Evolutionary conservation across 2,888 invertebrate genomes (phyloP).

Genomic region (Stictocephala bisonia): DNA sequence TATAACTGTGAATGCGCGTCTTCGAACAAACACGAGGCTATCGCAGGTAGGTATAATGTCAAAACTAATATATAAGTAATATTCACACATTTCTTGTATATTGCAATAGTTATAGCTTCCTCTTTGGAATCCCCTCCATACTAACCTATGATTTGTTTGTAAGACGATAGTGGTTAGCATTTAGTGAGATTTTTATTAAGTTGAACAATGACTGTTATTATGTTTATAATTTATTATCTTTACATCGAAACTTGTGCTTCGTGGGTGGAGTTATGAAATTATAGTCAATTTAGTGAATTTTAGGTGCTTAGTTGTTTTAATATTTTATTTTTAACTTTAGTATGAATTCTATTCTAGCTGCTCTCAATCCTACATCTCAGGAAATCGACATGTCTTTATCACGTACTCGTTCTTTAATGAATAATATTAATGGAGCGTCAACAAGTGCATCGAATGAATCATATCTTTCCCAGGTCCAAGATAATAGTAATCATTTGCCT

Average conservation of each 20-base stretch:
- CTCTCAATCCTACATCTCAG: slow-evolving; percentile 48
- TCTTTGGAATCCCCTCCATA: too few species aligned
- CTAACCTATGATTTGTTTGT: slow-evolving; percentile 40
- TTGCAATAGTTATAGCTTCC: too few species aligned
- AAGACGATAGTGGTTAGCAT: slow-evolving; percentile 36
- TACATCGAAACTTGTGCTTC: slow-evolving; percentile 47
- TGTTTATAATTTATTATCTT: slow-evolving; percentile 26
- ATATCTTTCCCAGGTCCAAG: slow-evolving; percentile 52
- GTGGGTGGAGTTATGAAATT: slow-evolving; percentile 29
- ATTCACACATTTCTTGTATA: too few species aligned
- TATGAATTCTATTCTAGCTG: slow-evolving; percentile 49
- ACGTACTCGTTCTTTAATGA: slow-evolving; percentile 64
- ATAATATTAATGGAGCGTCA: slow-evolving; percentile 64
- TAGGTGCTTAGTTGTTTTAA: slow-evolving; percentile 24
- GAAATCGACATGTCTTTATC: slow-evolving; percentile 63
- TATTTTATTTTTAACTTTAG: slow-evolving; percentile 34
- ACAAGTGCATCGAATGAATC: slow-evolving; percentile 60
- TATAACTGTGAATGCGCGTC: too few species aligned
- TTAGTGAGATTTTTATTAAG: background rate
- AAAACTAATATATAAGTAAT: too few species aligned
- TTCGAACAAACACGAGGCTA: too few species aligned
- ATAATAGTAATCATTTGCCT: slow-evolving; percentile 51
- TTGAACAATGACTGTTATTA: slow-evolving; percentile 20
- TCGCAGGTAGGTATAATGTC: too few species aligned
- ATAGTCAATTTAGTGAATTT: slow-evolving; percentile 5